Conservation (phyloP, 2,888 invertebrate species). For the Urechis unicinctus region DNA sequence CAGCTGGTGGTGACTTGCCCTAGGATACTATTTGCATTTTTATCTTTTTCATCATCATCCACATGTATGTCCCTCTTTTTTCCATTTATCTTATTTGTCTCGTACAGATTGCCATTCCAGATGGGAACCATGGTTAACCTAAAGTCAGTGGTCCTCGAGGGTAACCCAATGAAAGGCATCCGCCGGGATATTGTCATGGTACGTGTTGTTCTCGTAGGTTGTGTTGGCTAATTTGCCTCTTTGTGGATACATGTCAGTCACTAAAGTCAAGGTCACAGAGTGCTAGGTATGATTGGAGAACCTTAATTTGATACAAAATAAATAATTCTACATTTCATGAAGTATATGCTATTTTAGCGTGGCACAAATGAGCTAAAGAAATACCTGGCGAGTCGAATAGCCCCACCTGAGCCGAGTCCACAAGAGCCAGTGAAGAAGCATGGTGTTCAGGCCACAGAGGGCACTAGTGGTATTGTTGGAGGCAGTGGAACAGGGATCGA, state of each 20-base stretch:
- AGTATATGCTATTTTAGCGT: slow-evolving; percentile 11
- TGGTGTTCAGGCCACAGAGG: slow-evolving; percentile 10
- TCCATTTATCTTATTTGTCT: background rate
- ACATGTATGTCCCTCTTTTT: too few species aligned
- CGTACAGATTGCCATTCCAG: slow-evolving; percentile 62
- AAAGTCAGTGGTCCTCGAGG: slow-evolving; percentile 75
- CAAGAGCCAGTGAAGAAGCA: background rate
- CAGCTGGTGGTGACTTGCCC: too few species aligned
- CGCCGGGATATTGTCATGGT: slow-evolving; percentile 72
- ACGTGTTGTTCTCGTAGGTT: slow-evolving; percentile 5
- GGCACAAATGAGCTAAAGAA: slow-evolving; percentile 63
- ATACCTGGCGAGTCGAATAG: slow-evolving; percentile 54
- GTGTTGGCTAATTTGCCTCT: background rate
- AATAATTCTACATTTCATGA: too few species aligned
- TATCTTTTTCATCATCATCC: too few species aligned
- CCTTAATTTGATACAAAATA: too few species aligned
- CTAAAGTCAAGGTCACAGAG: too few species aligned
- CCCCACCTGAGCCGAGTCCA: slow-evolving; percentile 27
- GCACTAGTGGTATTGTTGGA: slow-evolving; percentile 30
- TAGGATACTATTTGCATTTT: too few species aligned
- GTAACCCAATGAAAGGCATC: slow-evolving; percentile 76
- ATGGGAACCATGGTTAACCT: slow-evolving; percentile 68
- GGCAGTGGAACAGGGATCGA: slow-evolving; percentile 29
- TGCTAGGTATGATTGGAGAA: too few species aligned
- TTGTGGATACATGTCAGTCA: background rate